Percentiles rank a stretch among this genome's conserved stretches.
These are phyloP conservation scores for Opisthograptis luteolata DNA, from an alignment of 2,888 invertebrate species.

Conservation along the genomic window DNA sequence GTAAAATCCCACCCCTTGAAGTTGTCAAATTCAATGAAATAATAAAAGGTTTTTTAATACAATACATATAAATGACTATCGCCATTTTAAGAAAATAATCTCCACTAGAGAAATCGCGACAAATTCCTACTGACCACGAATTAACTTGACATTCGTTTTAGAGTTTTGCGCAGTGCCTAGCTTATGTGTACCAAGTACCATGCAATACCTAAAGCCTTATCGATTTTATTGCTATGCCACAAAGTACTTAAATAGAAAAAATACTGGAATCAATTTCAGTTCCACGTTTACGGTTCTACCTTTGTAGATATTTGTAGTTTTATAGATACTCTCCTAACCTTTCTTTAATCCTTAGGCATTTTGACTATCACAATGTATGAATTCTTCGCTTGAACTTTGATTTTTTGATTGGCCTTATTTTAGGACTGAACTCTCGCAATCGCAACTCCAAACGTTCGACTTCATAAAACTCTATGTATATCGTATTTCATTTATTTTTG, in stretches of 20 bases:
- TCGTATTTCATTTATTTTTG: no score
- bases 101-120: neutral
- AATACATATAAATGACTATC: neutral
- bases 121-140: neutral
- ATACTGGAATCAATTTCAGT: constrained; percentile 15
- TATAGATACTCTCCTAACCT: no score
- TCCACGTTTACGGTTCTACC: constrained; percentile 19
- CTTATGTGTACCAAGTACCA: neutral
- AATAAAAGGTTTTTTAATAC: no score
- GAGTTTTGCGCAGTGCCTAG: constrained; percentile 5
- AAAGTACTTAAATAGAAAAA: constrained; percentile 16
- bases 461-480: no score
- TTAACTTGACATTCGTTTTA: constrained; percentile 12
- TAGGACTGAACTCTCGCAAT: no score
- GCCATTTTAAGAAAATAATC: neutral
- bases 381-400: no score
- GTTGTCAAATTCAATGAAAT: neutral
- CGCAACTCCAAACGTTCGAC: no score
- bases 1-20: neutral
- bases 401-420: no score
- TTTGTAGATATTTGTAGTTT: neutral
- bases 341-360: no score
- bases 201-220: constrained; percentile 21
- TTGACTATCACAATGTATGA: no score
- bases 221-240: constrained; percentile 22